Evolutionary conservation across 2,888 invertebrate genomes (phyloP).

Genomic region (Sinotaia quadrata): DNA sequence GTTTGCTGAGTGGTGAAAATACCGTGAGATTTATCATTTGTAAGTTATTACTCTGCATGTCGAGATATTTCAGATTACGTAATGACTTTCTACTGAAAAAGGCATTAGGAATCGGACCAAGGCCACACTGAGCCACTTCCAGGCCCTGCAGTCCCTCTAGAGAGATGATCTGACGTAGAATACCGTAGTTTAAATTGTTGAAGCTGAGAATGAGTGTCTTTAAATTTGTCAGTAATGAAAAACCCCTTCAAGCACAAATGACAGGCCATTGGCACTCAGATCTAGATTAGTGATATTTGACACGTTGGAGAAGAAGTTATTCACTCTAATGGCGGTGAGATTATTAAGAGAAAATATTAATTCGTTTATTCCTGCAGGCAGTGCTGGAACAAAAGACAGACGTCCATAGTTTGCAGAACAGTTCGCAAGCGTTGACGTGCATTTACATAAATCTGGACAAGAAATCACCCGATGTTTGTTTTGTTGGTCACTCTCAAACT

Average conservation of each 20-base stretch:
- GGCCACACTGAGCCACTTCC: conserved; percentile 4
- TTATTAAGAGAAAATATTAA: conserved; percentile 21
- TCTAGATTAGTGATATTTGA: neutral
- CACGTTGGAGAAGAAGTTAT: conserved; percentile 14
- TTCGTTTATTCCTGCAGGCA: neutral
- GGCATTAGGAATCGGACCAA: conserved; percentile 8
- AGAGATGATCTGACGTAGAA: conserved; percentile 4
- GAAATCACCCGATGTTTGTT: no score
- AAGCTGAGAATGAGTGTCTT: neutral
- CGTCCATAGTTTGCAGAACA: conserved; percentile 12
- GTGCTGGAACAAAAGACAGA: neutral
- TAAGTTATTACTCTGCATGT: conserved; percentile 20
- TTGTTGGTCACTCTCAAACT: no score
- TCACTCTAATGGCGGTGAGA: neutral
- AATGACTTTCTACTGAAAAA: conserved; percentile 7
- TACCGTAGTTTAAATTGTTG: conserved; percentile 5
- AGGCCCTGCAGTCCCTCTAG: conserved; percentile 10
- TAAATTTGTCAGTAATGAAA: neutral
- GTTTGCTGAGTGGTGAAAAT: conserved; percentile 6
- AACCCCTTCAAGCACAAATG: neutral
- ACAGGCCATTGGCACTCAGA: conserved; percentile 4
- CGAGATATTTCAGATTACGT: conserved; percentile 2
- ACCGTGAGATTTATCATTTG: conserved; percentile 2
- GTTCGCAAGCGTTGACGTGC: no score
- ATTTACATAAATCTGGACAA: no score